These are phyloP conservation scores for Aix galericulata DNA, from an alignment of 2,113 vertebrate species.

Conservation along the genomic window DNA sequence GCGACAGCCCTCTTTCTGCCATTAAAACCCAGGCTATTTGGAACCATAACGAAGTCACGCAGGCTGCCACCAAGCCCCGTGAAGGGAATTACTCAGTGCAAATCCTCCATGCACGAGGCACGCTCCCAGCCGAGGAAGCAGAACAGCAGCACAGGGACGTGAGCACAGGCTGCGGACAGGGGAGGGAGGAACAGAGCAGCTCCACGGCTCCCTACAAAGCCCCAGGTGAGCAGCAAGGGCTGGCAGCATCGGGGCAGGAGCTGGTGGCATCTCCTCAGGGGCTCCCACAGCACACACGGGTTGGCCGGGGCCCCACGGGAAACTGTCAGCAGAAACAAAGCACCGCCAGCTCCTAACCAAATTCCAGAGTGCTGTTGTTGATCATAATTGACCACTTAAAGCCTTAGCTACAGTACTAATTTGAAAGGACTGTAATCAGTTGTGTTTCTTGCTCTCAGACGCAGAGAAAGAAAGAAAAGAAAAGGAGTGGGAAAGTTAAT, in stretches of 20 bases:
- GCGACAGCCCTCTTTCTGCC: not conserved
- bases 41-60: too few relatives aligned
- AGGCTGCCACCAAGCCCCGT: not conserved
- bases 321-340: not conserved
- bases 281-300: not conserved
- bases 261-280: not conserved
- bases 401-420: conserved; percentile 41
- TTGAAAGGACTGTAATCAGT: conserved; percentile 55
- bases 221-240: not conserved
- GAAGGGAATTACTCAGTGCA: not conserved
- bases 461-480: not conserved
- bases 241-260: not conserved
- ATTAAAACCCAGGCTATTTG: not conserved
- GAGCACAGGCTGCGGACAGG: not conserved
- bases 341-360: not conserved
- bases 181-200: too few relatives aligned
- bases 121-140: not conserved
- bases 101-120: not conserved
- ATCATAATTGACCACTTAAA: conserved; percentile 64
- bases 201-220: too few relatives aligned
- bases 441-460: not conserved
- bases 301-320: not conserved
- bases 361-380: conserved; percentile 16
- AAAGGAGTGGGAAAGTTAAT: conserved; percentile 22
- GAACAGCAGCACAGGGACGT: not conserved